Percentiles rank a stretch among this genome's conserved stretches.
Conservation (phyloP, 2,797 vertebrate genomes). For the Labroides dimidiatus region DNA sequence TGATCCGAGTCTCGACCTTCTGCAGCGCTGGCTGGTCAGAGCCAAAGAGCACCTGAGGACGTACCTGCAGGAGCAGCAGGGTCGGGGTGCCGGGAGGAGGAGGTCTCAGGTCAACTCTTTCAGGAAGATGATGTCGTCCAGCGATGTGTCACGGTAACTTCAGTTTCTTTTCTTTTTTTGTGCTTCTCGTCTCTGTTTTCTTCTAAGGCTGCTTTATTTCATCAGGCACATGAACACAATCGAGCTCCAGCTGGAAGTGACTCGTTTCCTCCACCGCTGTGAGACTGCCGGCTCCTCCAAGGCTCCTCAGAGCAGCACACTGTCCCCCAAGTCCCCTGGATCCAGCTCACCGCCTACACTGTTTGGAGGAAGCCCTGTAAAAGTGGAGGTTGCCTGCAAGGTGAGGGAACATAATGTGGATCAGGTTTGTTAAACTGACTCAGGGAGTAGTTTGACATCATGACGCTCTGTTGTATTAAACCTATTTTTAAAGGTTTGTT, state of each 20-base stretch:
- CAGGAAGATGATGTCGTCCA: slow-evolving; percentile 94
- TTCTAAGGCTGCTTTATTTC: background rate
- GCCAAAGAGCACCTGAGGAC: slow-evolving; percentile 97
- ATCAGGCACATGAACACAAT: slow-evolving; percentile 95
- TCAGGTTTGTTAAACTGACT: no score
- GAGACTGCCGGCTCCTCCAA: slow-evolving; percentile 85
- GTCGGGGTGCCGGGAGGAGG: slow-evolving; percentile 82
- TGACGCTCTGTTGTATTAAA: no score
- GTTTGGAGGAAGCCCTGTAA: slow-evolving; percentile 91
- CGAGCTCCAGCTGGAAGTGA: slow-evolving; percentile 97
- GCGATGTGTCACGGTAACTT: slow-evolving; percentile 93
- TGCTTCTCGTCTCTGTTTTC: background rate
- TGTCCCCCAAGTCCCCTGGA: slow-evolving; percentile 71
- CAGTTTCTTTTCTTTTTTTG: background rate
- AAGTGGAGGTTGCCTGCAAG: slow-evolving; percentile 96
- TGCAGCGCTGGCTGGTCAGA: slow-evolving; percentile 89
- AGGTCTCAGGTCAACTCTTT: slow-evolving; percentile 85
- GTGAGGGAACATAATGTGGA: slow-evolving; percentile 68
- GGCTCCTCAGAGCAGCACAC: slow-evolving; percentile 50
- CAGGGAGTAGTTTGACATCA: no score
- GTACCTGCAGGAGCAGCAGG: slow-evolving; percentile 94
- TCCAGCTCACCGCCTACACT: slow-evolving; percentile 84
- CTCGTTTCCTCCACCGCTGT: slow-evolving; percentile 93
- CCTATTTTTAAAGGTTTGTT: no score
- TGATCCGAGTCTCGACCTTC: background rate